Conservation (phyloP, 1,140 invertebrate species). For the Pollicipes pollicipes region DNA sequence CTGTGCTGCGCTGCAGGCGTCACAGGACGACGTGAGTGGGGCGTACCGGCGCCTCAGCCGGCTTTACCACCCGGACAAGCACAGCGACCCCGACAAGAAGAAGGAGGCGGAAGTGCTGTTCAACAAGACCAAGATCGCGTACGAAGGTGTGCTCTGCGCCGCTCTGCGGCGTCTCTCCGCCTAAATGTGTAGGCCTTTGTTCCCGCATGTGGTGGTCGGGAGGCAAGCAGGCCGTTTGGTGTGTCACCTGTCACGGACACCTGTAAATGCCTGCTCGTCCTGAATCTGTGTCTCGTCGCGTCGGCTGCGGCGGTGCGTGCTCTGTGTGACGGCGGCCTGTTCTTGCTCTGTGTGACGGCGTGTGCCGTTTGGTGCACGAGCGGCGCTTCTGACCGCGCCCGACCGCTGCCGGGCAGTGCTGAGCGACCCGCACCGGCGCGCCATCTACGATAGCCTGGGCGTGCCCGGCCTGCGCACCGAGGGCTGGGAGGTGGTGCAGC, state of each 20-base stretch:
- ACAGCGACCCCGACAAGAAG: conserved; percentile 54
- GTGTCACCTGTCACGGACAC: conserved; percentile 10
- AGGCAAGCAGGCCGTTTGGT: background rate
- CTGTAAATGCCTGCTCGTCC: no score
- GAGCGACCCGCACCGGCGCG: conserved; percentile 53
- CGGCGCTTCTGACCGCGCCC: conserved; percentile 3
- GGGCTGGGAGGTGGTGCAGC: conserved; percentile 76
- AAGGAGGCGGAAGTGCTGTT: conserved; percentile 79
- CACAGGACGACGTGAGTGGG: conserved; percentile 71
- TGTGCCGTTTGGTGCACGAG: conserved; percentile 6
- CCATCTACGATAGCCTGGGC: conserved; percentile 62
- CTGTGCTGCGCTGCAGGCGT: conserved; percentile 46
- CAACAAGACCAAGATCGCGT: conserved; percentile 75
- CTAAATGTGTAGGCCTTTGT: background rate
- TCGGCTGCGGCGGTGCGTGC: no score
- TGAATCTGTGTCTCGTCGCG: no score
- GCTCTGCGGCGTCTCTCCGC: background rate
- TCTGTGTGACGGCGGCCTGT: no score
- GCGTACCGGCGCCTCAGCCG: conserved; percentile 74
- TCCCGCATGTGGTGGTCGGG: no score
- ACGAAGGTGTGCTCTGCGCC: conserved; percentile 49
- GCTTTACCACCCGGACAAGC: conserved; percentile 91
- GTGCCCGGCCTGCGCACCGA: conserved; percentile 66
- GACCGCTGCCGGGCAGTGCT: conserved; percentile 39
- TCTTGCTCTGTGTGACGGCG: conserved; percentile 3